Evolutionary conservation across 1,140 invertebrate species (phyloP), one percentile per base, ranked within the genome.

Genomic region (Drosophila tsacasi): DNA sequence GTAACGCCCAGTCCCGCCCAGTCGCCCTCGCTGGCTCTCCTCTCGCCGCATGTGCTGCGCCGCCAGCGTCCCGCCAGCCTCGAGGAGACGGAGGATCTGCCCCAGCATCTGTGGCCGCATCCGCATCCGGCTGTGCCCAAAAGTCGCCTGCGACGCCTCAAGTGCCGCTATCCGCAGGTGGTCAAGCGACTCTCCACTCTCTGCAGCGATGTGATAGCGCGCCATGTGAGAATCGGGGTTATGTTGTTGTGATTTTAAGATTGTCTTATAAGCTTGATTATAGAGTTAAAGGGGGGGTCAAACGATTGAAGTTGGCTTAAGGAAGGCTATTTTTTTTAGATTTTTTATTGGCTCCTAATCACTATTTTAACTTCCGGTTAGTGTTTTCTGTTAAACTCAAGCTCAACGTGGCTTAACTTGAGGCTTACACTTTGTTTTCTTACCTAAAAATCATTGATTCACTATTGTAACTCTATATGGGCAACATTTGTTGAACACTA

Each of bases 191-290:
- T 93, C n/a, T 92, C 92, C 8, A 92, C 78, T 8, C 59, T 93
- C 39, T 93, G 92, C 78, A 93, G 92, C 71, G 91, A 93, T 76
- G 79, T 92, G 44, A 86, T 93, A 46, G 92, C 92, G 6, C 81
- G 78, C 46, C 81, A 91, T 83, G 92, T 93, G 78, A 77, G 91
- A 17, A 25, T 25, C 15, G 13, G 13, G 50, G 8, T 23, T 37
- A 5, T 10, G 19, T 2, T 25, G 8, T 19, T 9, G 39, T n/a
- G 8, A n/a, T 10, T 32, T 12, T 8, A 5, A 5, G 32, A 32
- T 35, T 12, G 5, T 25, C 4, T 35, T 30, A 12, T 27, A n/a
- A 15, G 3, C 3, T 49, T 5, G 3, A 15, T 1, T 17, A 17
- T n/a, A 6, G 15, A 25, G 23, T n/a, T 10, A 5, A 49, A 49